Percentiles rank a stretch among this genome's conserved stretches.
Evolutionary conservation across 2,797 vertebrate species (phyloP).

Genomic region (Darevskia mixta): DNA sequence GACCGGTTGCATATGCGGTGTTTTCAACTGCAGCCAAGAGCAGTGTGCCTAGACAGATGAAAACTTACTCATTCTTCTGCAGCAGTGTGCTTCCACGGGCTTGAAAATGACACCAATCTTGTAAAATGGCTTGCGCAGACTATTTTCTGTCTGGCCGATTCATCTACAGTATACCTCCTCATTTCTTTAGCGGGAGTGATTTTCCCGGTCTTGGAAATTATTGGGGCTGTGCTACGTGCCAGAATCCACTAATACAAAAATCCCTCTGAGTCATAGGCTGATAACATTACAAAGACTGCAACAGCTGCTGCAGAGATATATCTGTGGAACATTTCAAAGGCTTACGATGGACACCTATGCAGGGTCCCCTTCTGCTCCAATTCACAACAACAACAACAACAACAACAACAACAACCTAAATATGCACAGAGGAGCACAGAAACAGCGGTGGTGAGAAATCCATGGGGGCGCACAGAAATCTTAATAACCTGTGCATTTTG

Average conservation of each 20-base stretch:
- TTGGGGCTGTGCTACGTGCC: neutral
- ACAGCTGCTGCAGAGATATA: conserved; percentile 67
- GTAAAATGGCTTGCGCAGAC: neutral
- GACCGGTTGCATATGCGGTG: neutral
- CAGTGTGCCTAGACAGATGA: neutral
- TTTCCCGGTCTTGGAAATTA: conserved; percentile 32
- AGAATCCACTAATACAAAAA: neutral
- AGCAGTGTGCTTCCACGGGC: neutral
- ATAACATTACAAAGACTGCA: conserved; percentile 66
- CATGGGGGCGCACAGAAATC: neutral
- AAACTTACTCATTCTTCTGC: conserved; percentile 29
- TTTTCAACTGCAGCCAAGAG: neutral
- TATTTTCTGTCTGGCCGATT: conserved; percentile 29
- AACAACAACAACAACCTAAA: conserved; percentile 38
- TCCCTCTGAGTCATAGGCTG: conserved; percentile 55
- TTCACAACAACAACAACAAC: conserved; percentile 18
- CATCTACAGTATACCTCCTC: neutral
- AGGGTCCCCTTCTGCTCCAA: conserved; percentile 43
- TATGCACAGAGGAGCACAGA: conserved; percentile 46
- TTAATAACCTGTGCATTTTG: neutral
- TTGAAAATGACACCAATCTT: conserved; percentile 39
- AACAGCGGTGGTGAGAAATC: conserved; percentile 37
- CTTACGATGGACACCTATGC: conserved; percentile 56
- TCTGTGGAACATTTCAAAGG: conserved; percentile 65
- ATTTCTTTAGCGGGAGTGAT: neutral